These are phyloP conservation scores for Eustalomyia histrio DNA, from an alignment of 2,888 invertebrate species.

Conservation along the genomic window DNA sequence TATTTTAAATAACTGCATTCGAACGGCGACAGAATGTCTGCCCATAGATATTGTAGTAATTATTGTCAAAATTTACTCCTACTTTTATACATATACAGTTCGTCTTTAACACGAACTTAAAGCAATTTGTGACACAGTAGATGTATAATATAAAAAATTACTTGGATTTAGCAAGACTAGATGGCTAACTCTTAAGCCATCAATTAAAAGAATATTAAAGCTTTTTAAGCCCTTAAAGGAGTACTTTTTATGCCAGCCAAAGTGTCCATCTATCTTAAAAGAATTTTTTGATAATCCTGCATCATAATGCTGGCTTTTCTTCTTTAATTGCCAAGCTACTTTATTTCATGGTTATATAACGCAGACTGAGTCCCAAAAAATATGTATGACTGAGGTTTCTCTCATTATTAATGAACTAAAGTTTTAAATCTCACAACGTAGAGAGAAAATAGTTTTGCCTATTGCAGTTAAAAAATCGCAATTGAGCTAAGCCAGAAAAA, in stretches of 20 bases:
- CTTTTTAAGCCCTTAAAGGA: no score
- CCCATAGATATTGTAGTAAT: no score
- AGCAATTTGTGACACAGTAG: constrained; percentile 27
- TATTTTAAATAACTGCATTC: no score
- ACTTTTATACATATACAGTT: constrained; percentile 57
- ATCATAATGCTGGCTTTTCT: constrained; percentile 22
- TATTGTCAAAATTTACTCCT: constrained; percentile 31
- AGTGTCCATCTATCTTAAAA: constrained; percentile 8
- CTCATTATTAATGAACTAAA: constrained; percentile 45
- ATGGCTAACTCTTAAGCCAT: constrained; percentile 7
- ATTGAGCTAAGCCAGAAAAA: constrained; percentile 41
- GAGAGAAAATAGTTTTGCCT: no score
- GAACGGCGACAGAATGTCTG: no score
- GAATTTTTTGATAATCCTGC: not conserved
- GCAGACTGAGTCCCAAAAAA: no score
- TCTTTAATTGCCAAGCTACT: constrained; percentile 55
- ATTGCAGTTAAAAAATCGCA: constrained; percentile 44
- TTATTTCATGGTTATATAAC: constrained; percentile 54
- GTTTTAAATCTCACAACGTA: constrained; percentile 48
- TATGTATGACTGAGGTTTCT: constrained; percentile 57
- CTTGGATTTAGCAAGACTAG: constrained; percentile 27
- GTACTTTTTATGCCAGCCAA: constrained; percentile 49
- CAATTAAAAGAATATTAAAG: constrained; percentile 37
- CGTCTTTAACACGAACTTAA: constrained; percentile 39
- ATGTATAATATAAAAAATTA: constrained; percentile 36